A percentile compares a stretch with the other conserved stretches of the same genome.
Evolutionary conservation across 2,797 vertebrate genomes (phyloP).

Genomic region (Echeneis naucrates): DNA sequence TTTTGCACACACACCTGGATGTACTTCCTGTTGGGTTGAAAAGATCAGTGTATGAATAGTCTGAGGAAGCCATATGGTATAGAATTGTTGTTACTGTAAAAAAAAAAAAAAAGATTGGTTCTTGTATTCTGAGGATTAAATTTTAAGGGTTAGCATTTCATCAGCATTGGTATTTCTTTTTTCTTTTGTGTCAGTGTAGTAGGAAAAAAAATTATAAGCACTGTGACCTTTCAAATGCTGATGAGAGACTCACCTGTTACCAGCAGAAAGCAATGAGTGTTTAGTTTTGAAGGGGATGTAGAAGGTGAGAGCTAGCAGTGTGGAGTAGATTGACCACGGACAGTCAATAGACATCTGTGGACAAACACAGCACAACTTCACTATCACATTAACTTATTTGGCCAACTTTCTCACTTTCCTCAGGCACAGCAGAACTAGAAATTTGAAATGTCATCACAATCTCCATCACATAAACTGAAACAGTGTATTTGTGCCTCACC

Average conservation of each 20-base stretch:
- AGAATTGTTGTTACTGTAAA: background rate
- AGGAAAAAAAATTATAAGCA: too few relatives aligned
- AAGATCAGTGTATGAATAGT: slow-evolving; percentile 12
- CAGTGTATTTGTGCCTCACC: slow-evolving; percentile 74
- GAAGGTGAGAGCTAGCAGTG: slow-evolving; percentile 94
- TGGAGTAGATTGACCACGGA: slow-evolving; percentile 99
- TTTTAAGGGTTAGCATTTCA: background rate
- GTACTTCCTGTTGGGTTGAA: slow-evolving; percentile 89
- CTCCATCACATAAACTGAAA: background rate
- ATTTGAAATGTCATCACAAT: too few relatives aligned
- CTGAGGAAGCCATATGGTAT: background rate
- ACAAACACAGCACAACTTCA: slow-evolving; percentile 21
- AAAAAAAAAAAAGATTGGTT: too few relatives aligned
- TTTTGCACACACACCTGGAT: slow-evolving; percentile 96
- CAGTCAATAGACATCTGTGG: slow-evolving; percentile 96
- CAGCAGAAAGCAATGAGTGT: slow-evolving; percentile 92
- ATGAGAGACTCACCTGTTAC: slow-evolving; percentile 87
- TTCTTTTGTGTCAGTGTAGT: too few relatives aligned
- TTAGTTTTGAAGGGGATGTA: slow-evolving; percentile 95
- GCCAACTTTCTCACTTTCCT: too few relatives aligned
- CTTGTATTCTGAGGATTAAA: background rate
- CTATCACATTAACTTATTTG: too few relatives aligned
- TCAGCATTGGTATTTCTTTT: background rate
- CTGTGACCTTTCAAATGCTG: background rate
- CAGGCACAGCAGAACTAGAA: too few relatives aligned